A percentile compares a stretch with the other conserved stretches of the same genome.
phyloP scores from a whole-genome alignment of 2,797 vertebrate genomes.

The Betta splendens region DNA sequence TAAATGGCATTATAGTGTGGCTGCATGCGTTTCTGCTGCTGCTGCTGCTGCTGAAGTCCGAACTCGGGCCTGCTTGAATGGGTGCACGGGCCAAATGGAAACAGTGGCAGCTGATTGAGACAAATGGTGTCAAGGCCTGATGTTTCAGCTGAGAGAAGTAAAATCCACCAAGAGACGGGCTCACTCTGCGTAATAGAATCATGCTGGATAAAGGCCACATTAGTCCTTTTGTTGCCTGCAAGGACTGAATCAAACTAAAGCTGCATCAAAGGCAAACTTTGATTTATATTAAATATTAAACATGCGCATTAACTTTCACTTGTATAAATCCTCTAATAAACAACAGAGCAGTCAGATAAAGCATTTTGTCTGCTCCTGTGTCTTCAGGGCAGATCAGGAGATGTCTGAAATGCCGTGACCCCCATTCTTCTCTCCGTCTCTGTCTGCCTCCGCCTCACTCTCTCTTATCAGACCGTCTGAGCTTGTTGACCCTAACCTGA shows the following conservation, averaged over 20 bases:
- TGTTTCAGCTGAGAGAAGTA: slow-evolving; percentile 49
- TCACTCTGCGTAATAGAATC: slow-evolving; percentile 65
- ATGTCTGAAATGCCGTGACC: slow-evolving; percentile 69
- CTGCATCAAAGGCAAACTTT: not conserved
- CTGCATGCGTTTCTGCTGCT: slow-evolving; percentile 49
- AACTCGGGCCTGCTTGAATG: slow-evolving; percentile 71
- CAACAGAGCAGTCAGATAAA: slow-evolving; percentile 60
- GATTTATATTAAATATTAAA: slow-evolving; percentile 37
- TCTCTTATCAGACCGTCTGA: slow-evolving; percentile 68
- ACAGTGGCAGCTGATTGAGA: slow-evolving; percentile 76
- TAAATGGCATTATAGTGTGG: slow-evolving; percentile 77
- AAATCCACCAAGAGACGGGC: slow-evolving; percentile 59
- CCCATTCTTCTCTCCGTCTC: slow-evolving; percentile 59
- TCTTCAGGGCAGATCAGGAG: slow-evolving; percentile 72
- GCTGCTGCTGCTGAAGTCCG: slow-evolving; percentile 42
- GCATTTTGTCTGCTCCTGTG: slow-evolving; percentile 60
- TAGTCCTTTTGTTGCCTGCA: slow-evolving; percentile 49
- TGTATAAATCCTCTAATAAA: slow-evolving; percentile 40
- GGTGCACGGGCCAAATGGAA: slow-evolving; percentile 64
- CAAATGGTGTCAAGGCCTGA: slow-evolving; percentile 65
- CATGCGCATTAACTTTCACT: slow-evolving; percentile 22
- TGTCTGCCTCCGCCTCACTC: slow-evolving; percentile 40
- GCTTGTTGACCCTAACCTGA: slow-evolving; percentile 75
- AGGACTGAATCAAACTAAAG: slow-evolving; percentile 35
- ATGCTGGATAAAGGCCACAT: slow-evolving; percentile 68